Base-by-base conservation (phyloP, 2,113 vertebrate genomes). In the Microtus montanus region DNA sequence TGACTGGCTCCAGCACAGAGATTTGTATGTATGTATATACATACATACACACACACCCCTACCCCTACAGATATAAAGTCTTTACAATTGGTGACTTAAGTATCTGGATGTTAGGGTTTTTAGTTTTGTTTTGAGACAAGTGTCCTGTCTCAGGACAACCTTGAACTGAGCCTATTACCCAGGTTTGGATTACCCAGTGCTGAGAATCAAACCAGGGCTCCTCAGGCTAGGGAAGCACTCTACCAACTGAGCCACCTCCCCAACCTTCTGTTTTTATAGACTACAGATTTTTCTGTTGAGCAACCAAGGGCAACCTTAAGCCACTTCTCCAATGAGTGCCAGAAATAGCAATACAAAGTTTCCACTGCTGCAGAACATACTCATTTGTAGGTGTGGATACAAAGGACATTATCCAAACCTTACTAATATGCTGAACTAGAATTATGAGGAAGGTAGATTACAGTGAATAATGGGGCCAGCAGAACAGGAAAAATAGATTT, bases 361-460 rank as follows among this genome's bases (percentile, higher is more conserved):
- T 47, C 74, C 90, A 26, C 30, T 83, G 49, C 44, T 90, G 93
- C 90, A 89, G 91, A 2, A 71, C 70, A 54, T 19, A 35, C 2
- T 89, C 66, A 89, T 58, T 82, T 90, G 8, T 89, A 64, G 47
- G 38, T 91, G 79, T 87, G 28, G 17, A 52, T 70, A 24, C 20
- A 52, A 41, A 90, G 52, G 14, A 87, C 35, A 82, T 92, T 91
- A 80, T 77, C 28, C 64, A 87, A 49, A 64, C 63, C 10, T 85
- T 87, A 73, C 52, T 90, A 93, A 88, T 87, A 49, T 17, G 24
- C 58, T 87, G 49, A 94, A 83, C 77, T 89, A 52, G 87, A 83
- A 93, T 90, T 91, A 19, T 71, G 47, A 68, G 54, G 19, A 89
- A 90, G 73, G 49, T 71, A 44, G 24, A 64, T 91, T 68, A 82